Base-by-base conservation (phyloP, 30 jellyfish, hydroid and myxozoan genomes). In the Chrysaora quinquecirrha region DNA sequence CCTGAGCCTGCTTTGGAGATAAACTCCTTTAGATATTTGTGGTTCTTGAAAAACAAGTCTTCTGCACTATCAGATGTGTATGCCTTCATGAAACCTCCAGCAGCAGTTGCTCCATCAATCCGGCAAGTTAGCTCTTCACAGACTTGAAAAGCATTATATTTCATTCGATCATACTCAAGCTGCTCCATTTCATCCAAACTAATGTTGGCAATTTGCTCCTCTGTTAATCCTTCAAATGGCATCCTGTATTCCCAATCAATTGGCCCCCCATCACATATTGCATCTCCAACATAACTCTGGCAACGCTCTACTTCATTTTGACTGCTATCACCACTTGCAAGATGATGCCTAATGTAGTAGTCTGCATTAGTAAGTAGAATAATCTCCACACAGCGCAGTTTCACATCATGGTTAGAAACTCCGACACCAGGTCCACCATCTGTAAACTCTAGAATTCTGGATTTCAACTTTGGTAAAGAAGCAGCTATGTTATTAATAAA, bases 211-310 rank as follows among this genome's bases (percentile, higher is more conserved):
- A 73, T 25, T 43, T 73, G 76, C 52, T 46, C 58, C 25, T 73
- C 86, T 12, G 75, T n/a, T 23, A 73, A 49, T 28, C 86, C 76
- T 25, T 73, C 76, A 50, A 43, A 73, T 28, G 52, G 27, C 34
- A 16, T 71, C 52, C 27, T 73, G 48, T 73, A 48, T 30, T 73
- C 86, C 86, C 86, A 73, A 23, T 48, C 48, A 21, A 49, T 28
- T 16, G 69, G 27, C 50, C 86, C 79, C 3, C 76, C 86, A 73
- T 73, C 86, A 48, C 86, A 73, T 7, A 73, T 73, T 50, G 76
- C 86, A 73, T 73, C 86, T 18, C 86, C 86, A n/a, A 73, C 86
- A 73, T 47, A 73, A 28, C 86, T 73, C 25, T 73, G 86, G 27
- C 60, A 28, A 9, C 86, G 79, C 79, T 73, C 86, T 16, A n/a